phyloP scores from a whole-genome alignment of 2,113 vertebrate species.

The Strix aluco region DNA sequence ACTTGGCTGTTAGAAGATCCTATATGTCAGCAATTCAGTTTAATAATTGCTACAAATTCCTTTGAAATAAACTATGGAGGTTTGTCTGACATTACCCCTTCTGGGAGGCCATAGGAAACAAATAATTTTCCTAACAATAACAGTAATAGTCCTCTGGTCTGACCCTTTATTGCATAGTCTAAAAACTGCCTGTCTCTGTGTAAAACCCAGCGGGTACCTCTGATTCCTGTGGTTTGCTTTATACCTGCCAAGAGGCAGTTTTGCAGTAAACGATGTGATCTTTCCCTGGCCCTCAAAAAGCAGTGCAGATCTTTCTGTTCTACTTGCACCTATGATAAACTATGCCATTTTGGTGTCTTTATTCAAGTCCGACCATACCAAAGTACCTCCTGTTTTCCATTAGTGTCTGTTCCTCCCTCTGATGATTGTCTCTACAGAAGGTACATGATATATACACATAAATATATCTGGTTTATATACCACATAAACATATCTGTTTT shows the following conservation, averaged over 20 bases:
- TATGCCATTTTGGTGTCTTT: not conserved
- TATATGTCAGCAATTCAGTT: not conserved
- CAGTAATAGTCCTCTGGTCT: not conserved
- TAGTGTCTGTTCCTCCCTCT: not conserved
- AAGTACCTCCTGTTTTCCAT: not conserved
- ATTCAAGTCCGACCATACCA: not conserved
- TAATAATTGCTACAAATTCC: not conserved
- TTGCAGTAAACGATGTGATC: not conserved
- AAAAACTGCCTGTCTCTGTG: not conserved
- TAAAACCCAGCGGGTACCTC: not conserved
- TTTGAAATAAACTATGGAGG: not conserved
- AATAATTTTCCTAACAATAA: conserved; percentile 41
- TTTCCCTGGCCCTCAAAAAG: not conserved
- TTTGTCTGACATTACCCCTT: conserved; percentile 1
- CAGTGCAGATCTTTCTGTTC: not conserved
- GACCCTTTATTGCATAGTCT: not conserved
- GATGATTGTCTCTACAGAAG: not conserved
- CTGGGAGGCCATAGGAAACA: conserved; percentile 27
- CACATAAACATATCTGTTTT: not conserved
- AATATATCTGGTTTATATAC: too few relatives aligned
- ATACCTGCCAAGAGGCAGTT: not conserved
- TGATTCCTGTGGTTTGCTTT: not conserved
- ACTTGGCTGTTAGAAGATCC: not conserved
- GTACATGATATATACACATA: fast-evolving
- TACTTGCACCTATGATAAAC: not conserved